Conservation (phyloP, 2,113 vertebrate species). For the Nansenia antarctica region DNA sequence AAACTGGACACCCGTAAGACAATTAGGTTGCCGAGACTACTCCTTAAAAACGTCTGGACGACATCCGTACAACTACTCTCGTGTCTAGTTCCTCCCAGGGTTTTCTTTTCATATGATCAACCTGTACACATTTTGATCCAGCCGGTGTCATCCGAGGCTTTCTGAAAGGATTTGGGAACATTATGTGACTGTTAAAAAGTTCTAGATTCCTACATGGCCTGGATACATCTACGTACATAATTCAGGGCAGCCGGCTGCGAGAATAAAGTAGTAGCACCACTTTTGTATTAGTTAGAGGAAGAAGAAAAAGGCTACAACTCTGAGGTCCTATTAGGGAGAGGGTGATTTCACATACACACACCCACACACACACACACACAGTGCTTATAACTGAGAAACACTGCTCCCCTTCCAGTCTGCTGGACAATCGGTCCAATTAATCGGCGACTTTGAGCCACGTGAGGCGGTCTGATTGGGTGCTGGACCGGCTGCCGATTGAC, state of each 20-base stretch:
- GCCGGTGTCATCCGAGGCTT: too few relatives aligned
- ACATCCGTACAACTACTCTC: slow-evolving; percentile 42
- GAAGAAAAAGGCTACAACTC: background rate
- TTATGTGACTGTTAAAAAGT: background rate
- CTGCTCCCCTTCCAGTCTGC: slow-evolving; percentile 71
- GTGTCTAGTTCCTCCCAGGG: background rate
- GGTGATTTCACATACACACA: background rate
- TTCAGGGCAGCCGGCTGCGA: background rate
- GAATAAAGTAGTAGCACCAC: background rate
- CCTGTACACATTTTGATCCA: too few relatives aligned
- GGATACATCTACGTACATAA: background rate
- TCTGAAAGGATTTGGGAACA: background rate
- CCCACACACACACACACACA: slow-evolving; percentile 8
- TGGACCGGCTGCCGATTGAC: slow-evolving; percentile 56
- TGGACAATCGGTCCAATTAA: slow-evolving; percentile 80
- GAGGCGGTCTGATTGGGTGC: slow-evolving; percentile 50
- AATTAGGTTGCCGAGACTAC: slow-evolving; percentile 55
- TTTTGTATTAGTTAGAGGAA: too few relatives aligned
- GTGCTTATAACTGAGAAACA: slow-evolving; percentile 16
- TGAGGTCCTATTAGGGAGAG: background rate
- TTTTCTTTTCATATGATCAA: background rate
- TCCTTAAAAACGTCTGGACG: slow-evolving; percentile 52
- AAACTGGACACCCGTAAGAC: slow-evolving; percentile 63
- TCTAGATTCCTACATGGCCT: too few relatives aligned
- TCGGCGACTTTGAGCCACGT: slow-evolving; percentile 70